Percentiles rank a stretch among this genome's conserved stretches.
Evolutionary conservation across 2,113 vertebrate species (phyloP).

Genomic region (Eonycteris spelaea): DNA sequence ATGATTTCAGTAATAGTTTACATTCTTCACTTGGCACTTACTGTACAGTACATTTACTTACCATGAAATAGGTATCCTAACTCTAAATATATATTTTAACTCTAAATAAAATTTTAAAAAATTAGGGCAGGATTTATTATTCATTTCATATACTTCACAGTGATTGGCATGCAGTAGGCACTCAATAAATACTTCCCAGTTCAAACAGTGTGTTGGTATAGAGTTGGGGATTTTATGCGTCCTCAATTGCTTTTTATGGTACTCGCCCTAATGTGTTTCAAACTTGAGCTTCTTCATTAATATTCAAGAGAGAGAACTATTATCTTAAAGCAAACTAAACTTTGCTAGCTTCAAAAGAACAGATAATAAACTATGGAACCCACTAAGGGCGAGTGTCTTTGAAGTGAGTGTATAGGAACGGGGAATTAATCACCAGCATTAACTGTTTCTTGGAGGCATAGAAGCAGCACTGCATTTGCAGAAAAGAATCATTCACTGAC

Average conservation of each 20-base stretch:
- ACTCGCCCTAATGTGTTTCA: constrained; percentile 59
- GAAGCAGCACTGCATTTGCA: constrained; percentile 27
- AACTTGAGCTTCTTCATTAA: constrained; percentile 69
- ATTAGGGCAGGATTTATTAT: neutral
- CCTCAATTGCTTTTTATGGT: constrained; percentile 39
- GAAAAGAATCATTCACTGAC: constrained; percentile 26
- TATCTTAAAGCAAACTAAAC: constrained; percentile 77
- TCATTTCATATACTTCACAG: neutral
- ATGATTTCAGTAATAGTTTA: neutral
- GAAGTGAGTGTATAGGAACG: constrained; percentile 61
- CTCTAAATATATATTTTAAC: neutral
- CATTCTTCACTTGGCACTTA: neutral
- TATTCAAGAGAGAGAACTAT: constrained; percentile 70
- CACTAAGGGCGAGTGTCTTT: constrained; percentile 69
- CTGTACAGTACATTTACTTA: neutral
- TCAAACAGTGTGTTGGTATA: neutral
- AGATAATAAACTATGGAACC: constrained; percentile 75
- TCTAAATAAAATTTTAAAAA: neutral
- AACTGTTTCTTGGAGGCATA: constrained; percentile 67
- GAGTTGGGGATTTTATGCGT: neutral
- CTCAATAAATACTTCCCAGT: neutral
- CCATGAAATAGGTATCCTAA: neutral
- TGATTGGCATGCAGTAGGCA: constrained; percentile 35
- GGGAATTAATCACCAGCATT: constrained; percentile 70
- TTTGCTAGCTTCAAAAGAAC: constrained; percentile 74